A percentile compares a stretch with the other conserved stretches of the same genome.
Conservation (phyloP, 1,140 invertebrate genomes). For the Drosophila dunni region DNA sequence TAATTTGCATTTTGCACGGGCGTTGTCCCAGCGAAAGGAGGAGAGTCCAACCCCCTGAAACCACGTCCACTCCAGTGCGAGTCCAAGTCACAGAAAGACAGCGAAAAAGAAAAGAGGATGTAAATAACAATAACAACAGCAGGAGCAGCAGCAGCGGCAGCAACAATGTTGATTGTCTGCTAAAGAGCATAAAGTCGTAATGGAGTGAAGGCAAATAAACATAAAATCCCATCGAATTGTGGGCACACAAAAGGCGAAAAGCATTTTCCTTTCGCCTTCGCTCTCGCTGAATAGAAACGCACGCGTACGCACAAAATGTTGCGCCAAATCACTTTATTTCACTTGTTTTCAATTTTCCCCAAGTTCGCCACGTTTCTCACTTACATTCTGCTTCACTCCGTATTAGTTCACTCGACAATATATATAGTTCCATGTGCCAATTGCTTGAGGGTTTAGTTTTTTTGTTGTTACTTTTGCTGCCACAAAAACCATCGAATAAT, state of each 20-base stretch:
- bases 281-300: slow-evolving; percentile 60
- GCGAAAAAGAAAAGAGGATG: background rate
- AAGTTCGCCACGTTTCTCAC: background rate
- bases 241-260: slow-evolving; percentile 69
- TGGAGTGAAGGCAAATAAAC: slow-evolving; percentile 81
- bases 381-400: background rate
- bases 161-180: slow-evolving; percentile 79
- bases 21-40: slow-evolving; percentile 48
- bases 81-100: background rate
- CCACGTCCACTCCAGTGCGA: slow-evolving; percentile 8
- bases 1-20: slow-evolving; percentile 81
- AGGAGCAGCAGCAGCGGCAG: slow-evolving; percentile 16
- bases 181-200: slow-evolving; percentile 82
- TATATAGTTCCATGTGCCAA: background rate
- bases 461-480: slow-evolving; percentile 24
- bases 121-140: background rate
- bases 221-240: slow-evolving; percentile 80
- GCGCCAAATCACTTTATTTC: slow-evolving; percentile 82
- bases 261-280: slow-evolving; percentile 15
- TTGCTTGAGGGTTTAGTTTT: slow-evolving; percentile 6
- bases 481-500: slow-evolving; percentile 78
- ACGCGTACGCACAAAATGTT: slow-evolving; percentile 76
- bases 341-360: slow-evolving; percentile 78
- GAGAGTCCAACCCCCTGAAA: background rate
- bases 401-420: background rate